These are phyloP conservation scores for Hylaeus volcanicus DNA, from an alignment of 1,140 invertebrate genomes.

Conservation along the genomic window DNA sequence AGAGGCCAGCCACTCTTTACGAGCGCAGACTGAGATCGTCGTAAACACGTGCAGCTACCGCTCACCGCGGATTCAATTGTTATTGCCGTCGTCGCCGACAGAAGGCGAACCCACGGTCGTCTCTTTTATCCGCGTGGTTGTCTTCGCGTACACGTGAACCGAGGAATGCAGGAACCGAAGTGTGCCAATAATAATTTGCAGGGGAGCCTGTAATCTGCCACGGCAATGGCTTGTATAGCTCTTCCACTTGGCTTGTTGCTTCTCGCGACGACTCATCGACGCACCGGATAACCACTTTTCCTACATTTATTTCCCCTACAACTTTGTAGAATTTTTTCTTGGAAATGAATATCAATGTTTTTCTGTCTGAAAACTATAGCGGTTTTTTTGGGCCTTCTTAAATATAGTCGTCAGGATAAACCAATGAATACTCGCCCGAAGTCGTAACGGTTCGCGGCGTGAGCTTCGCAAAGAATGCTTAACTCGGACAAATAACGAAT, in stretches of 20 bases:
- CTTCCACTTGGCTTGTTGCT: no score
- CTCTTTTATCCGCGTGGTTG: neutral
- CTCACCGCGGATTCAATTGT: slow-evolving; percentile 64
- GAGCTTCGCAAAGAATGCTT: neutral
- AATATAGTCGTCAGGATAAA: no score
- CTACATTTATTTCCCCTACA: no score
- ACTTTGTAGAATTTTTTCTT: no score
- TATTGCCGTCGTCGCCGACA: slow-evolving; percentile 60
- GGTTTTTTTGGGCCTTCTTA: no score
- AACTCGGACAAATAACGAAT: slow-evolving; percentile 9
- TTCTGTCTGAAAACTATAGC: no score
- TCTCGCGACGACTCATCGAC: neutral
- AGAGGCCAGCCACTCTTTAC: slow-evolving; percentile 57
- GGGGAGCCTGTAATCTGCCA: neutral
- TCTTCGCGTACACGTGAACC: slow-evolving; percentile 12
- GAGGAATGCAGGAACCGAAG: slow-evolving; percentile 10
- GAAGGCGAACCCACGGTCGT: slow-evolving; percentile 33
- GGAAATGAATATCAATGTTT: no score
- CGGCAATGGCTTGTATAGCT: no score
- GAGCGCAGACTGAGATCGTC: slow-evolving; percentile 61
- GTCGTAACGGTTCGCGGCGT: no score
- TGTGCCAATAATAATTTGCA: slow-evolving; percentile 16
- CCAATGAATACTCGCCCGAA: no score
- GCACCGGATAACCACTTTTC: no score
- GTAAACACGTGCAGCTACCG: slow-evolving; percentile 65